Evolutionary conservation across 2,113 vertebrate species (phyloP).

Genomic region (Caranx ignobilis): DNA sequence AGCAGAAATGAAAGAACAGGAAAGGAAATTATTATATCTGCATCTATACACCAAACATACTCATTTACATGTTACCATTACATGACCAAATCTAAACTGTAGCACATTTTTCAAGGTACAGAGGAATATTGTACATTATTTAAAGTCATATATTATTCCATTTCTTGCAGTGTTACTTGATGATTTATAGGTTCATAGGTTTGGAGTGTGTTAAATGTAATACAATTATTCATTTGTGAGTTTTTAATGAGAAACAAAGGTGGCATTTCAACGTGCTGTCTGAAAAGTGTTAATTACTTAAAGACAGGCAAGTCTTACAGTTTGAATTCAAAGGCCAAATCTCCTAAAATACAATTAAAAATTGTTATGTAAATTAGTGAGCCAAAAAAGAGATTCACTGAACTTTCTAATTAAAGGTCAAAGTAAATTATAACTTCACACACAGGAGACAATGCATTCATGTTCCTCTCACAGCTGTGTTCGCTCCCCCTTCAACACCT

Average conservation of each 20-base stretch:
- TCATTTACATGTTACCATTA: slow-evolving; percentile 16
- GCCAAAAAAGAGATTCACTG: not conserved
- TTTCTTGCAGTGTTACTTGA: not conserved
- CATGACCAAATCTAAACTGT: not conserved
- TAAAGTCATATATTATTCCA: slow-evolving; percentile 8
- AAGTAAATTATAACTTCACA: slow-evolving; percentile 15
- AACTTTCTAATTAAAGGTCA: not conserved
- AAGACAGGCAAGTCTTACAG: not conserved
- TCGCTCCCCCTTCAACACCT: slow-evolving; percentile 67
- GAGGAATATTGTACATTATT: not conserved
- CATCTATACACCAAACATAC: slow-evolving; percentile 31
- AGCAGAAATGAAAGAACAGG: not conserved
- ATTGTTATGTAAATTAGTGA: not conserved
- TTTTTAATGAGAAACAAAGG: not conserved
- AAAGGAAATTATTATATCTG: slow-evolving; percentile 15
- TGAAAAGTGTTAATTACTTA: slow-evolving; percentile 3
- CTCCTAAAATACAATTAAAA: not conserved
- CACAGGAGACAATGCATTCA: not conserved
- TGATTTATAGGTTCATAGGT: not conserved
- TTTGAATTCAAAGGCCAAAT: slow-evolving; percentile 6
- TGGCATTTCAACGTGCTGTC: not conserved
- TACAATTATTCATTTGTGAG: not conserved
- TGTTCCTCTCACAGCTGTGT: slow-evolving; percentile 65
- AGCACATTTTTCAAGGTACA: slow-evolving; percentile 16
- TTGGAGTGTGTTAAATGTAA: slow-evolving; percentile 5